Evolutionary conservation across 2,113 vertebrate species (phyloP).

Genomic region (Amphiprion percula): DNA sequence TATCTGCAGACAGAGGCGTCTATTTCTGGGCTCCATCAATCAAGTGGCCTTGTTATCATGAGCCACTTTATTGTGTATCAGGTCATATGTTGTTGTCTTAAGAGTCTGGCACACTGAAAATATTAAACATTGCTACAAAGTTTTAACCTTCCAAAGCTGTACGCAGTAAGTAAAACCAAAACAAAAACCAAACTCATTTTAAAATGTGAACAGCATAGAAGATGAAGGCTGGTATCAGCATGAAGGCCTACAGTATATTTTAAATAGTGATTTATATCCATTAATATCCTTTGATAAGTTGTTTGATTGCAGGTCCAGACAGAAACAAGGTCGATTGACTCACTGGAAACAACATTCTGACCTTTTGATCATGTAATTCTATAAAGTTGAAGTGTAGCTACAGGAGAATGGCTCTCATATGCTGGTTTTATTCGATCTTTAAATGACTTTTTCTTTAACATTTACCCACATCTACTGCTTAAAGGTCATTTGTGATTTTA

Average conservation of each 20-base stretch:
- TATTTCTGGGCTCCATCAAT: conserved; percentile 58
- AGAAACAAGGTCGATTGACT: conserved; percentile 1
- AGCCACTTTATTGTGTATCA: conserved; percentile 34
- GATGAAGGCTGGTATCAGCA: too few species aligned
- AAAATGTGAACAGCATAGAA: too few species aligned
- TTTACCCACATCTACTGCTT: background rate
- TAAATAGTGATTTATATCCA: background rate
- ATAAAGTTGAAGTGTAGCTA: background rate
- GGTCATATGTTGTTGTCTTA: conserved; percentile 27
- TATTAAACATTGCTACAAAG: background rate
- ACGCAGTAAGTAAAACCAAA: too few species aligned
- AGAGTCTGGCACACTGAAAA: background rate
- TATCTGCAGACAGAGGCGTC: conserved; percentile 42
- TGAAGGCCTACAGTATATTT: too few species aligned
- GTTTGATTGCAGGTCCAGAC: background rate
- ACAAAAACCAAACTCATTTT: too few species aligned
- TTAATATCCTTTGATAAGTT: background rate
- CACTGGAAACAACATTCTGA: conserved; percentile 28
- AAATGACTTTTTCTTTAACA: background rate
- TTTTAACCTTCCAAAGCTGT: too few species aligned
- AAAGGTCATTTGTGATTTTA: too few species aligned
- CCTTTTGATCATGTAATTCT: conserved; percentile 45
- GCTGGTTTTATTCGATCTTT: background rate
- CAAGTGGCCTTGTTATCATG: conserved; percentile 30
- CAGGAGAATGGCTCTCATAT: conserved; percentile 1